These are phyloP conservation scores for Pyrrhosoma nymphula DNA, from an alignment of 2,888 invertebrate genomes.

Conservation along the genomic window DNA sequence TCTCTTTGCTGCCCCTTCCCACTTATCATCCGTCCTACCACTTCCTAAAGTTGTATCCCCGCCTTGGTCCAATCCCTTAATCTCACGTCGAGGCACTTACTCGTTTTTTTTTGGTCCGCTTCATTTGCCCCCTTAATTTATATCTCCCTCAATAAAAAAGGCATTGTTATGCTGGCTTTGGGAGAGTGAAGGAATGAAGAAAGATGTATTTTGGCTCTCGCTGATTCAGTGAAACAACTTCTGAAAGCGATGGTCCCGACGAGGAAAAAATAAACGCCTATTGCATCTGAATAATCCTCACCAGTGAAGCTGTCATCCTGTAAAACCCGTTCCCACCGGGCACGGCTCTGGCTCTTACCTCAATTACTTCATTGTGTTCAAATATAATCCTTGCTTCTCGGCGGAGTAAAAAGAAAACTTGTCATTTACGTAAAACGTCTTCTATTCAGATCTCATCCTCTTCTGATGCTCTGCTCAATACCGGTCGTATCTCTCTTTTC, in stretches of 20 bases:
- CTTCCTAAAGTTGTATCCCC: neutral
- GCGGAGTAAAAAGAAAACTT: neutral
- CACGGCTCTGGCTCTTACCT: neutral
- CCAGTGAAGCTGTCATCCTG: neutral
- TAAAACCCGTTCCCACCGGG: neutral
- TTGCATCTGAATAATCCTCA: neutral
- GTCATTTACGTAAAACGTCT: neutral
- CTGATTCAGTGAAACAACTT: neutral
- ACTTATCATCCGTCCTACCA: neutral
- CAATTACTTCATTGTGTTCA: neutral
- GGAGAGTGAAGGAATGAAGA: neutral
- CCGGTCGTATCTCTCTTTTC: neutral
- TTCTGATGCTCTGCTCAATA: neutral
- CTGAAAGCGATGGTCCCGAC: neutral
- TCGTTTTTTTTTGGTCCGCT: neutral
- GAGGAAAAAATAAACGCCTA: neutral
- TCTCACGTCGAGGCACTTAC: neutral
- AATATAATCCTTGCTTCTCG: neutral
- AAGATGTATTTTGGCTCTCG: neutral
- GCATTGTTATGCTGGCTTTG: neutral
- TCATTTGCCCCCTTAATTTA: slow-evolving; percentile 6
- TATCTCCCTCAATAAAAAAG: neutral
- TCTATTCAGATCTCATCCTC: neutral
- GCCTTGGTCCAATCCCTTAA: slow-evolving; percentile 16
- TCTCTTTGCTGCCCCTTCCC: neutral